Conservation (phyloP, 1,140 invertebrate species). For the Pinna nobilis region DNA sequence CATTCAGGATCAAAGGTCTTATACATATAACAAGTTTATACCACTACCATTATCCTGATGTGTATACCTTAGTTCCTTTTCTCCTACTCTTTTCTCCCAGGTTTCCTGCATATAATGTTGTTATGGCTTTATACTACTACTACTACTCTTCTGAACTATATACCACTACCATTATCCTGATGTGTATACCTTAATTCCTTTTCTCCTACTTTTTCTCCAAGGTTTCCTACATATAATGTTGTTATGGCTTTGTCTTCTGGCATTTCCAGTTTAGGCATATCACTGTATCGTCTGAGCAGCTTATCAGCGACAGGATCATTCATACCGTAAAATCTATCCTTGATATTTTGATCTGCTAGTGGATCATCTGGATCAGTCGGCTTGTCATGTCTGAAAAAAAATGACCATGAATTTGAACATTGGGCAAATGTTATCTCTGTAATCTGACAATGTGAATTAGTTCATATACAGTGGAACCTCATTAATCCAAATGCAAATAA, state of each 20-base stretch:
- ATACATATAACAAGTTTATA: too few species aligned
- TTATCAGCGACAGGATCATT: slow-evolving; percentile 99
- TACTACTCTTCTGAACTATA: too few species aligned
- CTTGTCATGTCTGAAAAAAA: slow-evolving; percentile 89
- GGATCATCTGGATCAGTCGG: slow-evolving; percentile 99
- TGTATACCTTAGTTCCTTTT: slow-evolving; percentile 88
- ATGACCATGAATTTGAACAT: neutral
- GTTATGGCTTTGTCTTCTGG: slow-evolving; percentile 98
- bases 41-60: neutral
- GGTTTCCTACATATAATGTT: slow-evolving; percentile 95
- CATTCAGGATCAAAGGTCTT: too few species aligned
- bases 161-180: neutral
- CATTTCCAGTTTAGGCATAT: slow-evolving; percentile 94
- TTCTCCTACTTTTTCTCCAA: slow-evolving; percentile 91
- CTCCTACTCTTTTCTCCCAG: slow-evolving; percentile 89
- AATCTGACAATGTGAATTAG: neutral
- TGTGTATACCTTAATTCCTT: slow-evolving; percentile 85
- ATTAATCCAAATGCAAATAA: neutral
- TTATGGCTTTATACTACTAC: slow-evolving; percentile 97
- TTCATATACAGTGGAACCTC: neutral
- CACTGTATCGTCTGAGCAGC: slow-evolving; percentile 90
- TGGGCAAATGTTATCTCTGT: neutral
- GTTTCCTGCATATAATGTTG: slow-evolving; percentile 96
- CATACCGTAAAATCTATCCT: slow-evolving; percentile 97
- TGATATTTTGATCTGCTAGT: slow-evolving; percentile 99